These are phyloP conservation scores for Zhengitettix transpicula DNA, from an alignment of 2,888 invertebrate genomes.

Conservation along the genomic window DNA sequence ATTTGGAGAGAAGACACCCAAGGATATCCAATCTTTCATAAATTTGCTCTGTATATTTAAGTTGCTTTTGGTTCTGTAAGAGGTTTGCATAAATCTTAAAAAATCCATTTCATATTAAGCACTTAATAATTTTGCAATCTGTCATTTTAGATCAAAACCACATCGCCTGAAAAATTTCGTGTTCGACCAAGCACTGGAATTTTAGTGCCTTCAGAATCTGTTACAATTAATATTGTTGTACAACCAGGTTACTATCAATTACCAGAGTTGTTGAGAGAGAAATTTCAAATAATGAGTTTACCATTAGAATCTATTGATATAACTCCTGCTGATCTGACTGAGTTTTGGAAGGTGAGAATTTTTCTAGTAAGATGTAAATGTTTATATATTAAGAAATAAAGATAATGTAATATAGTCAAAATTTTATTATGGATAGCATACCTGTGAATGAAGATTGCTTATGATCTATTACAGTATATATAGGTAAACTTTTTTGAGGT, in stretches of 20 bases:
- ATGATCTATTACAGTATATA: too few species aligned
- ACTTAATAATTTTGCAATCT: neutral
- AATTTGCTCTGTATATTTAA: too few species aligned
- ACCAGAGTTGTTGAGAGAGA: slow-evolving; percentile 54
- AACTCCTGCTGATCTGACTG: slow-evolving; percentile 42
- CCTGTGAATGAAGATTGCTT: too few species aligned
- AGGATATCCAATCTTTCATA: too few species aligned
- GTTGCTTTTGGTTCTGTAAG: too few species aligned
- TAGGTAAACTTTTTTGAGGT: too few species aligned
- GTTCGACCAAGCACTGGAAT: slow-evolving; percentile 79
- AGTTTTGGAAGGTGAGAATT: slow-evolving; percentile 50
- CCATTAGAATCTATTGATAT: slow-evolving; percentile 39
- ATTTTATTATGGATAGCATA: too few species aligned
- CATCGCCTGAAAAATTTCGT: slow-evolving; percentile 86
- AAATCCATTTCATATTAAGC: neutral
- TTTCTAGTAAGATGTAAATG: too few species aligned
- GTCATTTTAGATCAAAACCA: slow-evolving; percentile 71
- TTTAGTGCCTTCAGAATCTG: slow-evolving; percentile 43
- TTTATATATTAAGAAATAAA: too few species aligned
- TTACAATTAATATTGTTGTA: slow-evolving; percentile 53
- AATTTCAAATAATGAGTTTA: slow-evolving; percentile 77
- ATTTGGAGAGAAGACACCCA: too few species aligned
- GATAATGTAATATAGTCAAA: too few species aligned
- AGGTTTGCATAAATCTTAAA: too few species aligned
- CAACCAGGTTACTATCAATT: slow-evolving; percentile 49